Evolutionary conservation across 2,797 vertebrate species (phyloP), one percentile per base, ranked within the genome.

Genomic region (Prionace glauca): DNA sequence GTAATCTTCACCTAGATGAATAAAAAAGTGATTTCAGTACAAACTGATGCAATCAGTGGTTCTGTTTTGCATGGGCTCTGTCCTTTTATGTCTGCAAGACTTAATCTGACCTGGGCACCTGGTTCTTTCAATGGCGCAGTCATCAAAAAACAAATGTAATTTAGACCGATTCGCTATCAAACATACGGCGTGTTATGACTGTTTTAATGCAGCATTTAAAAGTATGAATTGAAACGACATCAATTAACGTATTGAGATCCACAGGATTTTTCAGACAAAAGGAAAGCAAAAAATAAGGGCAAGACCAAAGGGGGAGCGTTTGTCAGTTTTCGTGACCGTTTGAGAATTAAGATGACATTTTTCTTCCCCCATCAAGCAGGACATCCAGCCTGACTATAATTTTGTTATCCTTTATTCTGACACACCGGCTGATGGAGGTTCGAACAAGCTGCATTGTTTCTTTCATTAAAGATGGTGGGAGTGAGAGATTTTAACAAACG

Each of bases 81-180:
- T 97, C 97, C n/a, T 98, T 97, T 98, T 98, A 98, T 97, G 98
- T 72, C 93, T 74, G 98, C 97, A 97, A 98, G 98, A 98, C 98
- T 98, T 98, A 98, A 98, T 98, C 71, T 98, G 98, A 98, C 98
- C 98, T 97, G 97, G 97, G 97, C 97, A 97, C 98, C 98, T 98
- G 96, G 41, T 77, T 72, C 93, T 95, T 95, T 95, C 93, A 77
- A 45, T 97, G 97, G 97, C 97, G 97, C 97, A 98, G 97, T 97
- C 97, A 96, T 97, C 97, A 96, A 97, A 97, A 98, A 98, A 98
- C 98, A 98, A 97, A 98, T 99, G 99, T 98, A 99, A 98, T 99
- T 98, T 97, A 98, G 97, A 96, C 96, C 96, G 97, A 96, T 97
- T 97, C 97, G 97, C 97, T 95, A 50, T 95, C 93, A 95, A 50